Base-by-base conservation (phyloP, 2,888 invertebrate species). In the Cenopis cana region DNA sequence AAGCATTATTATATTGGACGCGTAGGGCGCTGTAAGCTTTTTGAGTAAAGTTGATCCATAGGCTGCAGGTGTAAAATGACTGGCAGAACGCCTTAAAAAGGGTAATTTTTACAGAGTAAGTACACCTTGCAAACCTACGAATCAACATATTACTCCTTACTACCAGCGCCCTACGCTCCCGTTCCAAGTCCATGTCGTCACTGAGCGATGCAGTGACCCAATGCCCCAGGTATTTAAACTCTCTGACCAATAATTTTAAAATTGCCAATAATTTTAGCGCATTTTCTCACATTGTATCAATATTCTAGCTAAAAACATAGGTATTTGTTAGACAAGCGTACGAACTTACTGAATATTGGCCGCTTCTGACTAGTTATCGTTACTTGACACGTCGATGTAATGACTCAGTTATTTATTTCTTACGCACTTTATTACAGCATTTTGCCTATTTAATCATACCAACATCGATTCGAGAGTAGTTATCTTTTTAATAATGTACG, bases 401-500 rank as follows among this genome's bases (percentile, higher is more conserved):
- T n/a, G n/a, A 54, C 33, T 29, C 49, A 62, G 60, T 46, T 33
- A 5, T 8, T 33, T 5, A 33, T 33, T 46, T 46, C 46, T 46
- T 46, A 5, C n/a, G n/a, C 46, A 46, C n/a, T n/a, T 12, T 4
- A 46, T 46, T 46, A 46, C n/a, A 46, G 46, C 6, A n/a, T 2
- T 12, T 38, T 38, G 0, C 12, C 46, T 12, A n/a, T n/a, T 46
- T 46, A 46, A 46, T n/a, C 33, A 33, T 33, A 24, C 2, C 1
- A 24, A 24, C 24, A 24, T 24, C 24, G 4, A 24, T 3, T 33
- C 33, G 33, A 6, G 33, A 24, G 38, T 56, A 11, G 8, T 14
- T 6, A 18, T 20, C 12, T 54, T 20, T n/a, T 20, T 20, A 54
- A 54, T 20, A 29, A 33, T 17, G 61, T 46, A 68, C 59, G 64